phyloP scores from a whole-genome alignment of 2,888 invertebrate species.

The Atrina japonica region DNA sequence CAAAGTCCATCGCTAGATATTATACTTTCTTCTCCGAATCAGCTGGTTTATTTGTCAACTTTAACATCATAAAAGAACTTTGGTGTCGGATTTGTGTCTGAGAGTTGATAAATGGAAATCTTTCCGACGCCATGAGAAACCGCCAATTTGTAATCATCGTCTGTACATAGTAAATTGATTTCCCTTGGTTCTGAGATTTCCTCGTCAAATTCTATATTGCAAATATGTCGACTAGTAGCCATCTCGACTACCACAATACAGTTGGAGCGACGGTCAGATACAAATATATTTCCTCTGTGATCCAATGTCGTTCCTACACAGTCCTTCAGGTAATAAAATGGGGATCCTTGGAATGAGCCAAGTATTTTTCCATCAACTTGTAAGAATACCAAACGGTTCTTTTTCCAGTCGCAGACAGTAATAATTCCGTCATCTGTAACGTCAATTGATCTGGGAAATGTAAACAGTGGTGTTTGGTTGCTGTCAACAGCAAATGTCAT shows the following conservation, averaged over 20 bases:
- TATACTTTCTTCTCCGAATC: too few relatives aligned
- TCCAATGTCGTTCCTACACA: conserved; percentile 48
- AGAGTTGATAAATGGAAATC: conserved; percentile 10
- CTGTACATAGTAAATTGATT: not conserved
- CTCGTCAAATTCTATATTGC: too few relatives aligned
- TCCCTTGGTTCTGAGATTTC: not conserved
- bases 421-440: conserved; percentile 49
- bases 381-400: conserved; percentile 51
- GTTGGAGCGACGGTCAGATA: conserved; percentile 21
- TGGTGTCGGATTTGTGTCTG: not conserved
- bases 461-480: conserved; percentile 36
- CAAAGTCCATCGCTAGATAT: too few relatives aligned
- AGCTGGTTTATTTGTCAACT: too few relatives aligned
- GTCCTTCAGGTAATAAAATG: conserved; percentile 44
- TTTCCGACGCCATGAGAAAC: conserved; percentile 19
- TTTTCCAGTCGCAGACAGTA: conserved; percentile 59
- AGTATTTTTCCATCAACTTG: conserved; percentile 48
- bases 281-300: conserved; percentile 19
- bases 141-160: conserved; percentile 7
- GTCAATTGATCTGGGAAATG: conserved; percentile 55
- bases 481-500: conserved; percentile 18
- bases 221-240: not conserved
- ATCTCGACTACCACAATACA: conserved; percentile 10
- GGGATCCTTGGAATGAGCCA: conserved; percentile 49
- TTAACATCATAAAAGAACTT: too few relatives aligned